Evolutionary conservation across 2,888 invertebrate genomes (phyloP).

Genomic region (Arctia plantaginis): DNA sequence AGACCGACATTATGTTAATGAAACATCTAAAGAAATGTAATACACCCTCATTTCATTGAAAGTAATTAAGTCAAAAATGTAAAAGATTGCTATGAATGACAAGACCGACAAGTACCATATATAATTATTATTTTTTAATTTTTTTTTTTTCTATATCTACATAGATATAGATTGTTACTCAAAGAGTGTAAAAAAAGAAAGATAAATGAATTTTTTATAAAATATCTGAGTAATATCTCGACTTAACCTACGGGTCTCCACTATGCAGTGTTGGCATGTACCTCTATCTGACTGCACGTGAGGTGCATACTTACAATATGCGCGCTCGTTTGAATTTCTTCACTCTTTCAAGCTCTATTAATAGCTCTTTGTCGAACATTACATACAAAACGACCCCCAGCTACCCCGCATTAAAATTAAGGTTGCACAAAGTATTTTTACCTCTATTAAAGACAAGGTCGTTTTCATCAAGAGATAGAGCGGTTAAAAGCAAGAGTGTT

Average conservation of each 20-base stretch:
- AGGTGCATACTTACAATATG: conserved; percentile 59
- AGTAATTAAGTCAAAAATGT: background rate
- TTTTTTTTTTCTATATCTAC: background rate
- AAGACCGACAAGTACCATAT: background rate
- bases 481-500: background rate
- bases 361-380: conserved; percentile 57
- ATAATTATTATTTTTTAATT: background rate
- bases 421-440: background rate
- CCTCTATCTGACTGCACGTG: conserved; percentile 56
- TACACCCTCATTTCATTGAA: background rate
- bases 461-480: background rate
- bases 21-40: background rate
- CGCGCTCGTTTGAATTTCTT: conserved; percentile 66
- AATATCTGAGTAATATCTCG: background rate
- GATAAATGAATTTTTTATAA: background rate
- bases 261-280: conserved; percentile 34
- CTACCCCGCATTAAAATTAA: conserved; percentile 7
- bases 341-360: conserved; percentile 65
- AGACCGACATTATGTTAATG: background rate
- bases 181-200: background rate
- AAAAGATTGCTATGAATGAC: background rate
- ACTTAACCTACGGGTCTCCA: conserved; percentile 28
- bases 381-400: conserved; percentile 11
- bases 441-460: background rate
- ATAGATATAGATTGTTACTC: too few relatives aligned